Conservation (phyloP, 1,140 invertebrate species). For the Dufourea novaeangliae region DNA sequence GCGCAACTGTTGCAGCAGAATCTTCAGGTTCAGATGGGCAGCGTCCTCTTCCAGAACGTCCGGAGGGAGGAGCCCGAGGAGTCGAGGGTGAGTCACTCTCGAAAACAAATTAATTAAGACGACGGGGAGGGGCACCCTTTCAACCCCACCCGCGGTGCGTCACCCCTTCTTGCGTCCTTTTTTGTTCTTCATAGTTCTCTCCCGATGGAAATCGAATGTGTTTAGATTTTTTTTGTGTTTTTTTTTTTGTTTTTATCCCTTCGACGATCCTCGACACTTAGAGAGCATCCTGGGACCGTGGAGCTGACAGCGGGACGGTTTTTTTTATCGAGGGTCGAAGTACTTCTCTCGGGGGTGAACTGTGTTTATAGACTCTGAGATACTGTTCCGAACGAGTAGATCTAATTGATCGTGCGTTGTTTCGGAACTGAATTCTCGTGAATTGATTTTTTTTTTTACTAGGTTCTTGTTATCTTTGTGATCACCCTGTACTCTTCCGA, state of each 20-base stretch:
- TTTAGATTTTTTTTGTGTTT: background rate
- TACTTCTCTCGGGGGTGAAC: no score
- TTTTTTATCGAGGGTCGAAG: no score
- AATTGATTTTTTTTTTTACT: no score
- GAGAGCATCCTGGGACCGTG: no score
- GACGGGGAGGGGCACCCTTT: slow-evolving; percentile 40
- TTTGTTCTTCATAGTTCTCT: slow-evolving; percentile 4
- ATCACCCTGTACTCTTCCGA: no score
- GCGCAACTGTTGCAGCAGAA: slow-evolving; percentile 79
- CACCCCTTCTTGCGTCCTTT: background rate
- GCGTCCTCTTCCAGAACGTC: slow-evolving; percentile 71
- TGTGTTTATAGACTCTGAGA: no score
- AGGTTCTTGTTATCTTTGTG: no score
- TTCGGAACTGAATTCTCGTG: no score
- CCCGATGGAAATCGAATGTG: slow-evolving; percentile 43
- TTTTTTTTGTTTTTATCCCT: background rate
- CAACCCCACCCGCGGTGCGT: slow-evolving; percentile 13
- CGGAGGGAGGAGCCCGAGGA: slow-evolving; percentile 76
- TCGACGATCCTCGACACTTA: background rate
- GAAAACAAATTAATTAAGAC: slow-evolving; percentile 51
- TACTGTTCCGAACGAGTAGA: no score
- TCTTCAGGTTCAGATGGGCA: slow-evolving; percentile 79
- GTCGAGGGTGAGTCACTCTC: slow-evolving; percentile 72
- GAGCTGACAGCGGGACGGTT: no score
- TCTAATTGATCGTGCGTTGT: no score